Evolutionary conservation across 2,888 invertebrate genomes (phyloP), one percentile per base, ranked within the genome.

Genomic region (Lepidonotus clava): DNA sequence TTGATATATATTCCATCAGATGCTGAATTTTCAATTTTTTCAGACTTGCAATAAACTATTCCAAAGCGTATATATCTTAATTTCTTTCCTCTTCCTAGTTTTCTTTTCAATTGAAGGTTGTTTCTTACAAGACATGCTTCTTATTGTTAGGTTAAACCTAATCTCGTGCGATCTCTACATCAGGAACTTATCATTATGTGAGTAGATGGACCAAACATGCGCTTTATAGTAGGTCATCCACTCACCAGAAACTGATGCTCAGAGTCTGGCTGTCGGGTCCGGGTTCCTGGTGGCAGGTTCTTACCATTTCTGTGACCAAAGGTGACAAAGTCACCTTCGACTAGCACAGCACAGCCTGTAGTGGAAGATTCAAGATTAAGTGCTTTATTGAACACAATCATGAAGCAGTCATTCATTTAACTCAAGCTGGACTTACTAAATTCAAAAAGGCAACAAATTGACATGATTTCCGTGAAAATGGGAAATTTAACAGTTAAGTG

Each of bases 181-280:
- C 21, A 51, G 14, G 51, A 51, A 51, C 51, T 51, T 11, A 61
- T 61, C 61, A 24, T 61, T 24, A 14, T n/a, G 6, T 61, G 8
- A 14, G n/a, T n/a, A n/a, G n/a, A n/a, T n/a, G n/a, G n/a, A n/a
- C n/a, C n/a, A n/a, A n/a, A n/a, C n/a, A n/a, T n/a, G n/a, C n/a
- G n/a, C n/a, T n/a, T n/a, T n/a, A n/a, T n/a, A n/a, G n/a, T n/a
- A n/a, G n/a, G n/a, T 24, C 24, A 1, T 61, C 28, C 28, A 86
- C 86, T 86, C 40, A 86, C 86, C 61, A 77, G 36, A 24, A 24
- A 86, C 38, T 80, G 77, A 36, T 56, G 61, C 38, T 77, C 40
- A n/a, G 86, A 86, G 36, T 86, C 40, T 14, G 86, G 86, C n/a
- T 86, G 86, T 1, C 86, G 32, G 14, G 24, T 38, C 21, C 86